A percentile compares a stretch with the other conserved stretches of the same genome.
These are phyloP conservation scores for Tholera decimalis DNA, from an alignment of 2,888 invertebrate genomes.

Conservation along the genomic window DNA sequence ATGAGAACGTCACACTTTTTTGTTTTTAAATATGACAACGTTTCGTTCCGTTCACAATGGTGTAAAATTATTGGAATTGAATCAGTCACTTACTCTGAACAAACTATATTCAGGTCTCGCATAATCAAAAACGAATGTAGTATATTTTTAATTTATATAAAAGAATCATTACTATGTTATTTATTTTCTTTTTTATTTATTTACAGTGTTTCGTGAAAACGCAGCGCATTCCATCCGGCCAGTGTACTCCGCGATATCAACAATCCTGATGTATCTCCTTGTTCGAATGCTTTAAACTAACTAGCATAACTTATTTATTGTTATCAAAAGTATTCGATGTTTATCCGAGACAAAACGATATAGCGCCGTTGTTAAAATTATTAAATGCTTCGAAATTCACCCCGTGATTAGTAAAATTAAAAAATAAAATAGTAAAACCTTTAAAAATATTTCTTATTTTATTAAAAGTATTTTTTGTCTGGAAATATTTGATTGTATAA, in stretches of 20 bases:
- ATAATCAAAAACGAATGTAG: too few species aligned
- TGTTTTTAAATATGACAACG: too few species aligned
- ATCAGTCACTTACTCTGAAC: too few species aligned
- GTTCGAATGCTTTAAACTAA: slow-evolving; percentile 84
- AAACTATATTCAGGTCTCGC: too few species aligned
- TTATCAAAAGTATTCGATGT: slow-evolving; percentile 75
- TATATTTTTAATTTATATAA: background rate
- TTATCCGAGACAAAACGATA: slow-evolving; percentile 67
- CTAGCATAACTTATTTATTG: slow-evolving; percentile 84
- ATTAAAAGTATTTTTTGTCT: slow-evolving; percentile 8
- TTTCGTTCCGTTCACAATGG: too few species aligned
- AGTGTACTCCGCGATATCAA: slow-evolving; percentile 70
- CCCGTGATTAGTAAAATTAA: slow-evolving; percentile 1
- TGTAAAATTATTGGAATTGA: too few species aligned
- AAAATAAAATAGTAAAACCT: slow-evolving; percentile 4
- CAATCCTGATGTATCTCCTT: slow-evolving; percentile 83
- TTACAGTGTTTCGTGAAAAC: slow-evolving; percentile 78
- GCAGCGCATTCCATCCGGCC: slow-evolving; percentile 74
- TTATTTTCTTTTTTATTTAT: slow-evolving; percentile 28
- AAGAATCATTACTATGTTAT: background rate
- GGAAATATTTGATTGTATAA: slow-evolving; percentile 7
- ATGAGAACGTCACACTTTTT: too few species aligned
- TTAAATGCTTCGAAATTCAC: slow-evolving; percentile 48
- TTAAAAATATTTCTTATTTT: background rate
- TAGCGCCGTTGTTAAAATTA: slow-evolving; percentile 40